phyloP scores from a whole-genome alignment of 2,113 vertebrate species.

The Muntiacus muntjak region DNA sequence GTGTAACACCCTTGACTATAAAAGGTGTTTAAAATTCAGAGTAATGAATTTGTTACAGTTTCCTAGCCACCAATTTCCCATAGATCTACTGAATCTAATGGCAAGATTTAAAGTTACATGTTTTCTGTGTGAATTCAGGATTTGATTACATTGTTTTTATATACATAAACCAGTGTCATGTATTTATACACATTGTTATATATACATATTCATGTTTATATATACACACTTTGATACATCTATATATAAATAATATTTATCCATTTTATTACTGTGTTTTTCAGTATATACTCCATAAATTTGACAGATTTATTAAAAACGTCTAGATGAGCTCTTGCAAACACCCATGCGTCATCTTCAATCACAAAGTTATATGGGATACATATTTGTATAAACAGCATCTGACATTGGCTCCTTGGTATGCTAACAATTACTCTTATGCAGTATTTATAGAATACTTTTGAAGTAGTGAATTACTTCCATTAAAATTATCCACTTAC shows the following conservation, averaged over 20 bases:
- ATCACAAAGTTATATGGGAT: background rate
- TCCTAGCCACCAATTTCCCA: background rate
- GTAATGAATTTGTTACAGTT: background rate
- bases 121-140: background rate
- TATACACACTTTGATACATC: background rate
- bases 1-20: background rate
- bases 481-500: background rate
- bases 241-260: background rate
- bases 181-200: background rate
- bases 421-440: conserved; percentile 13
- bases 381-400: background rate
- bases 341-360: background rate
- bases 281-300: background rate
- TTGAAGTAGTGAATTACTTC: conserved; percentile 5
- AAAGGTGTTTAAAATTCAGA: conserved; percentile 26
- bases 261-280: background rate
- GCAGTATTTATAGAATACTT: background rate
- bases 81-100: background rate
- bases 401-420: background rate
- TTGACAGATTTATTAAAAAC: conserved; percentile 26
- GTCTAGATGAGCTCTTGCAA: background rate
- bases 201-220: background rate
- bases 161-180: background rate
- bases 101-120: conserved; percentile 31
- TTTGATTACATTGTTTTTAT: background rate